Conservation (phyloP, 2,888 invertebrate genomes). For the Diplolepis rosae region DNA sequence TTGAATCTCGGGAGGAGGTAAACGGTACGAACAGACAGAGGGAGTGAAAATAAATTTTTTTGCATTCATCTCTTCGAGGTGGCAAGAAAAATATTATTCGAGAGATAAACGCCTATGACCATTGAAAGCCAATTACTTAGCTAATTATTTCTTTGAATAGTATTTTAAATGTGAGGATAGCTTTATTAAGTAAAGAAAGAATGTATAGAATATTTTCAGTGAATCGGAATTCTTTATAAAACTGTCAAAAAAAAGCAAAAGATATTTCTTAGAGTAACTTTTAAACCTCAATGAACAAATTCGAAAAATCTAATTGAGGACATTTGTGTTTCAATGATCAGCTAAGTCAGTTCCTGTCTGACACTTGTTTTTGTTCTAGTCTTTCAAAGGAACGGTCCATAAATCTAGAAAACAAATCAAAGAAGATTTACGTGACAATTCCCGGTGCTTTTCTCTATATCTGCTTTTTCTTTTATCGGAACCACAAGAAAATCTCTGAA, state of each 20-base stretch:
- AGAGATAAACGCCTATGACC: constrained; percentile 46
- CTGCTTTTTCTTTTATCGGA: neutral
- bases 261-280: no score
- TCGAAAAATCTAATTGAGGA: no score
- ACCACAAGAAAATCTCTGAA: constrained; percentile 16
- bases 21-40: constrained; percentile 32
- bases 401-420: constrained; percentile 21
- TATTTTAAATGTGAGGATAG: constrained; percentile 9
- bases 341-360: neutral
- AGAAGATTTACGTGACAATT: constrained; percentile 23
- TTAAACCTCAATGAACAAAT: no score
- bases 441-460: constrained; percentile 8
- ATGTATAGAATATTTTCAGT: no score
- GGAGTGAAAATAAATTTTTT: constrained; percentile 49
- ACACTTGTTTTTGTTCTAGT: neutral
- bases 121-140: constrained; percentile 51
- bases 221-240: no score
- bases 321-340: no score
- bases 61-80: constrained; percentile 39
- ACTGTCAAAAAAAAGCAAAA: no score
- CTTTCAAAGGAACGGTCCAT: neutral
- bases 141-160: constrained; percentile 51
- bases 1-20: constrained; percentile 43
- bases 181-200: constrained; percentile 24
- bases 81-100: constrained; percentile 50